Evolutionary conservation across 2,888 invertebrate genomes (phyloP).

Genomic region (Entomobrya proxima): DNA sequence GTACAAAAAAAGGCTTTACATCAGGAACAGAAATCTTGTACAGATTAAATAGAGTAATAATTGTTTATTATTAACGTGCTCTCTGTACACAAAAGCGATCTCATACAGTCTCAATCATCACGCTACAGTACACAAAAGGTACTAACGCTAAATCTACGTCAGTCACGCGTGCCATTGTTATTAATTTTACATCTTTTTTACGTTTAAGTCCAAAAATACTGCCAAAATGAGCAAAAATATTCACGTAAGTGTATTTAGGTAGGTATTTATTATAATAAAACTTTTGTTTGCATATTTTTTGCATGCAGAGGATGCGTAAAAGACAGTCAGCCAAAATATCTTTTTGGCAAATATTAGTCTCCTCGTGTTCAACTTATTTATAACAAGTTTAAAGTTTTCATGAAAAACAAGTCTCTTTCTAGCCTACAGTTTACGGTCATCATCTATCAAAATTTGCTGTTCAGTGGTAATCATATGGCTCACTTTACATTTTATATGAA

Average conservation of each 20-base stretch:
- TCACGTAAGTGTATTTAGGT: neutral
- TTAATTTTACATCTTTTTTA: neutral
- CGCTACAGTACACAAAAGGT: neutral
- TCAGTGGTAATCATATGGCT: neutral
- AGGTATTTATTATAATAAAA: neutral
- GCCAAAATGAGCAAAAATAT: neutral
- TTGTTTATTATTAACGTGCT: too few relatives aligned
- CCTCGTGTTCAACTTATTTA: neutral
- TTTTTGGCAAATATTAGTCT: neutral
- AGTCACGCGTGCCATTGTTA: conserved; percentile 17
- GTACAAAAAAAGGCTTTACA: too few relatives aligned
- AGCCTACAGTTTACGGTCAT: neutral
- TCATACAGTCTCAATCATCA: too few relatives aligned
- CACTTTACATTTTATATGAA: neutral
- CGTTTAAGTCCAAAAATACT: neutral
- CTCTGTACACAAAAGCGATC: too few relatives aligned
- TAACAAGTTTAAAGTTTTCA: neutral
- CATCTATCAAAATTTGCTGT: too few relatives aligned
- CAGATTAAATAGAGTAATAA: too few relatives aligned
- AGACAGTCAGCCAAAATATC: neutral
- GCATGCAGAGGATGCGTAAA: neutral
- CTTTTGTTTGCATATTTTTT: neutral
- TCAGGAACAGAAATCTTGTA: too few relatives aligned
- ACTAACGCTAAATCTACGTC: neutral
- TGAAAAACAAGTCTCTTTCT: neutral